Evolutionary conservation across 2,797 vertebrate genomes (phyloP).

Genomic region (Eulemur albifrons): DNA sequence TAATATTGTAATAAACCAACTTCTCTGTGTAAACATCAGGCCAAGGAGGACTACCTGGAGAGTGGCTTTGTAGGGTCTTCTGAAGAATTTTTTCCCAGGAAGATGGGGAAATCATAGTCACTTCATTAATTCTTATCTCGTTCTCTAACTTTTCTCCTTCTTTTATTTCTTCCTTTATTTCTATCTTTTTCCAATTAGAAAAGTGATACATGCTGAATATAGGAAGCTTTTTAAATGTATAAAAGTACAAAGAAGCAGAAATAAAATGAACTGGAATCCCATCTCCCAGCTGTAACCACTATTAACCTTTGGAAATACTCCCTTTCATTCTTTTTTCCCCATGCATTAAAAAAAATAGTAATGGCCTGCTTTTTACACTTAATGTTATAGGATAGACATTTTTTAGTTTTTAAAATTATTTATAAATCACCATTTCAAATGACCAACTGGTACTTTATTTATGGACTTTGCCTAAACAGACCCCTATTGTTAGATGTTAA

Average conservation of each 20-base stretch:
- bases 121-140: conserved; percentile 25
- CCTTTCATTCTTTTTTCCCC: not conserved
- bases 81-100: not conserved
- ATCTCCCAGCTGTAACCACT: not conserved
- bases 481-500: not conserved
- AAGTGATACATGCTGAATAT: not conserved
- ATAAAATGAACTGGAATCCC: not conserved
- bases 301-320: not conserved
- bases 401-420: conserved; percentile 35
- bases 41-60: not conserved
- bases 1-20: conserved; percentile 50
- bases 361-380: not conserved
- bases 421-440: not conserved
- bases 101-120: not conserved
- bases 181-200: not conserved
- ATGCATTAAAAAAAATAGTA: not conserved
- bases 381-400: not conserved
- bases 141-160: not conserved
- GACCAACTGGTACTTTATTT: not conserved
- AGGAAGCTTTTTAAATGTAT: conserved; percentile 3
- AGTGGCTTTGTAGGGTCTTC: not conserved
- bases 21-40: conserved; percentile 45
- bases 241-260: conserved; percentile 10
- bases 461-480: conserved; percentile 8
- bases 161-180: not conserved